A percentile compares a stretch with the other conserved stretches of the same genome.
Conservation (phyloP, 2,113 vertebrate genomes). For the Galbula dea region DNA sequence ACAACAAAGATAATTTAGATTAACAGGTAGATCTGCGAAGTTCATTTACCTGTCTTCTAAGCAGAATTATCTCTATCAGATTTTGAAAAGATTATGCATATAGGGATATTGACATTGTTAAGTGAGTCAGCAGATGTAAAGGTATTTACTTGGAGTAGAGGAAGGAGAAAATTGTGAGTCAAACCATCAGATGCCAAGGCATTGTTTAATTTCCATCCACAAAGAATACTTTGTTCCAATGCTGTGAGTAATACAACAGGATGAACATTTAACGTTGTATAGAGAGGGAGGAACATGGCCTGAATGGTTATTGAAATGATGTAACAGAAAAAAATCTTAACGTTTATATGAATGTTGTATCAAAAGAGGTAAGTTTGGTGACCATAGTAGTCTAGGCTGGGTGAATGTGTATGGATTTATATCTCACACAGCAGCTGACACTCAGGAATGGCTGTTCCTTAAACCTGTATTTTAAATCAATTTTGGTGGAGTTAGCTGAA, state of each 20-base stretch:
- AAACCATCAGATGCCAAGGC: background rate
- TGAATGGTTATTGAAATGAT: background rate
- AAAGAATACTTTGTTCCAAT: background rate
- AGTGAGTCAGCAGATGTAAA: background rate
- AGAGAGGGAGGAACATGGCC: background rate
- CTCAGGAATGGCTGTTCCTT: background rate
- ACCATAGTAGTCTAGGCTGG: background rate
- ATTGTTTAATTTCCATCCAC: background rate
- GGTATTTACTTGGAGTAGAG: background rate
- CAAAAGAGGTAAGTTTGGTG: background rate
- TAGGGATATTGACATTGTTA: background rate
- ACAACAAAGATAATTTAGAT: background rate
- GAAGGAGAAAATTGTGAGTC: background rate
- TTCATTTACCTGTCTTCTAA: background rate
- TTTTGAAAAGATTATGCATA: background rate
- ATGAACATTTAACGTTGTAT: background rate
- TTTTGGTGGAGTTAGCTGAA: background rate
- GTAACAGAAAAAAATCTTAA: background rate
- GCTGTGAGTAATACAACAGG: background rate
- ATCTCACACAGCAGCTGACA: background rate
- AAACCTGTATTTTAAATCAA: background rate
- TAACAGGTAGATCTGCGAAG: background rate
- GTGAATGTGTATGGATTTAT: background rate
- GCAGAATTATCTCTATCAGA: background rate
- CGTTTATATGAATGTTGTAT: background rate